Evolutionary conservation across 2,888 invertebrate species (phyloP).

Genomic region (Aleiodes leptofemur): DNA sequence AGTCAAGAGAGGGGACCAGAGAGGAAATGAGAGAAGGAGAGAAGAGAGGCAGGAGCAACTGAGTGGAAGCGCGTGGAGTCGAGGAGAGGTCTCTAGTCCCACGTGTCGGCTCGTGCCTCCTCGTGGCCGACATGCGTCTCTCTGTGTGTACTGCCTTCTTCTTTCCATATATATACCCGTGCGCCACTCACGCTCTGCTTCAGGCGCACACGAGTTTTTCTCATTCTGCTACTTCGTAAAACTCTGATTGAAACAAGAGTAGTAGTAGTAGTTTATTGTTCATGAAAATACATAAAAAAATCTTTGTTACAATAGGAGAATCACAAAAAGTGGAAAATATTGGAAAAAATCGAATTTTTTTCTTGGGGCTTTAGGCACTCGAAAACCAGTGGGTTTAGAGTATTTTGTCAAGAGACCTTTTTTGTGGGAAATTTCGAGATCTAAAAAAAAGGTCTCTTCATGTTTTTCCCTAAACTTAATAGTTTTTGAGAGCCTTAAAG

Average conservation of each 20-base stretch:
- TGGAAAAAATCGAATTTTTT: no score
- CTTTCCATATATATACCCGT: slow-evolving; percentile 57
- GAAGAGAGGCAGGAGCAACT: slow-evolving; percentile 31
- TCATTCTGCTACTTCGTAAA: slow-evolving; percentile 45
- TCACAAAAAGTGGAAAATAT: no score
- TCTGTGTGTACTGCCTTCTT: slow-evolving; percentile 34
- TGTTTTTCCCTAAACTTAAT: no score
- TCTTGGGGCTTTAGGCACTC: no score
- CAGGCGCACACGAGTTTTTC: slow-evolving; percentile 47
- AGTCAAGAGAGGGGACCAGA: slow-evolving; percentile 46
- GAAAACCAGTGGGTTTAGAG: no score
- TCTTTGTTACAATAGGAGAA: no score
- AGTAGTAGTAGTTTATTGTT: no score
- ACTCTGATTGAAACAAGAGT: slow-evolving; percentile 51
- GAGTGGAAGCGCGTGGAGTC: slow-evolving; percentile 50
- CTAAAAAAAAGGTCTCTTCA: no score
- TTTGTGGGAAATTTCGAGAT: no score
- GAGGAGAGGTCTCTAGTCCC: slow-evolving; percentile 62
- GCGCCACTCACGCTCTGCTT: slow-evolving; percentile 46
- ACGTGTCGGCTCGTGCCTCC: slow-evolving; percentile 68
- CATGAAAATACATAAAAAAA: no score
- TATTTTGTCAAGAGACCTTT: no score
- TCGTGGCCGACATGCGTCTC: slow-evolving; percentile 64
- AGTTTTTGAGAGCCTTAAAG: no score
- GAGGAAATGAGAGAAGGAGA: slow-evolving; percentile 43